These are phyloP conservation scores for Nyctibius grandis DNA, from an alignment of 2,797 vertebrate genomes.

Conservation along the genomic window DNA sequence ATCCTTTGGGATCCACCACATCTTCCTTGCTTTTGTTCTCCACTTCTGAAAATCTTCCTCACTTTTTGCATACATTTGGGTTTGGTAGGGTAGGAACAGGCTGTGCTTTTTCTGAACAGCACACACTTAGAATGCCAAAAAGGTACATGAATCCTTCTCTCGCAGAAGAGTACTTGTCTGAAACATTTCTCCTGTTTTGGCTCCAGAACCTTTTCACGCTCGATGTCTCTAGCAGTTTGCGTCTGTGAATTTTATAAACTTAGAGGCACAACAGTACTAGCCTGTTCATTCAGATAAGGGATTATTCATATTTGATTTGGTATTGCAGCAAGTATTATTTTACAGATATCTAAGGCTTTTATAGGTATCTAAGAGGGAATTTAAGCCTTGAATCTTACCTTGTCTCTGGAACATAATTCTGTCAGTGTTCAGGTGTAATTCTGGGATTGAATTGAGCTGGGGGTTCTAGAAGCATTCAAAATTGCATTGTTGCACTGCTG, in stretches of 20 bases:
- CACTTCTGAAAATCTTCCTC: not conserved
- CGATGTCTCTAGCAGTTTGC: not conserved
- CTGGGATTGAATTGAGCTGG: not conserved
- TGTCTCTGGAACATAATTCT: not conserved
- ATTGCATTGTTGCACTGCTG: not conserved
- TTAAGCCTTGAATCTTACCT: not conserved
- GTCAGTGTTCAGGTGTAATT: not conserved
- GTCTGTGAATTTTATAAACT: not conserved
- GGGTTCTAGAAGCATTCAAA: not conserved
- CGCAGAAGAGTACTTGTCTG: not conserved
- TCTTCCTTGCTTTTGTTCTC: conserved; percentile 43
- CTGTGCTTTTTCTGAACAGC: not conserved
- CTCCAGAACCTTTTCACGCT: not conserved
- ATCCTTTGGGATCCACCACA: conserved; percentile 24
- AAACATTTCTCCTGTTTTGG: not conserved
- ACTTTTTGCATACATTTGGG: conserved; percentile 35
- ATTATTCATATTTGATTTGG: not conserved
- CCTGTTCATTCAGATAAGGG: not conserved
- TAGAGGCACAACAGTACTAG: not conserved
- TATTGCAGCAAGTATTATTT: not conserved
- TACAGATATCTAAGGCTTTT: not conserved
- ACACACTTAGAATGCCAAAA: not conserved
- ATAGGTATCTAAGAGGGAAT: not conserved
- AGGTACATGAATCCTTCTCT: not conserved
- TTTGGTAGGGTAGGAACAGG: not conserved